Evolutionary conservation across 1,140 invertebrate genomes (phyloP), one percentile per base, ranked within the genome.

Genomic region (Aphaenogaster floridana): DNA sequence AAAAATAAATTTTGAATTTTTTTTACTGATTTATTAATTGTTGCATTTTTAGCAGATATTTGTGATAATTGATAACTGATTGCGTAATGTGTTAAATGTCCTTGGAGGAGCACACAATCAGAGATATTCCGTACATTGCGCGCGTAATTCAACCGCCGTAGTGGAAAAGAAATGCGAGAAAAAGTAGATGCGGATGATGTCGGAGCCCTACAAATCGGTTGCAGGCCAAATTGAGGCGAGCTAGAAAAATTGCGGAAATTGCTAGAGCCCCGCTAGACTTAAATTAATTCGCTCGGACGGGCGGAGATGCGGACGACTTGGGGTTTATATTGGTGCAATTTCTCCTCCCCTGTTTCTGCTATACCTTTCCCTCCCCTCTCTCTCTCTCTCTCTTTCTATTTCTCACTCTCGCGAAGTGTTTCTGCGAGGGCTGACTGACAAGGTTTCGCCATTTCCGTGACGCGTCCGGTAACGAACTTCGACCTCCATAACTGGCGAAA

Each of bases 181-280:
- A 63, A 76, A 84, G 39, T 81, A 39, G 15, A 84, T 45, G 69
- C 21, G 69, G 54, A 84, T 83, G 54, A 83, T 84, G 69, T 50
- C 69, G 80, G 76, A 84, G 69, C 42, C 34, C 42, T 76, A 74
- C 80, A 84, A 84, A 84, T 84, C 80, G 80, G 80, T 76, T 48
- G 80, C 69, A 21, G 42, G 80, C 80, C 54, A 74, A 86, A 90
- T 88, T 72, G 91, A 87, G 87, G 84, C 88, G 79, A 92, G 85
- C 71, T 92, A 90, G 92, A 92, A 93, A 94, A 94, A 92, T 93
- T 92, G 91, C 92, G 91, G 91, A 94, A 93, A 93, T 94, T 93
- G 89, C 92, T 88, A 78, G 88, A 88, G 89, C 88, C 88, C 88
- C 81, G 87, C 90, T 90, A 91, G 91, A 93, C 90, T 94, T 93